Conservation (phyloP, 1,140 invertebrate species). For the Chrysomallon squamiferum region DNA sequence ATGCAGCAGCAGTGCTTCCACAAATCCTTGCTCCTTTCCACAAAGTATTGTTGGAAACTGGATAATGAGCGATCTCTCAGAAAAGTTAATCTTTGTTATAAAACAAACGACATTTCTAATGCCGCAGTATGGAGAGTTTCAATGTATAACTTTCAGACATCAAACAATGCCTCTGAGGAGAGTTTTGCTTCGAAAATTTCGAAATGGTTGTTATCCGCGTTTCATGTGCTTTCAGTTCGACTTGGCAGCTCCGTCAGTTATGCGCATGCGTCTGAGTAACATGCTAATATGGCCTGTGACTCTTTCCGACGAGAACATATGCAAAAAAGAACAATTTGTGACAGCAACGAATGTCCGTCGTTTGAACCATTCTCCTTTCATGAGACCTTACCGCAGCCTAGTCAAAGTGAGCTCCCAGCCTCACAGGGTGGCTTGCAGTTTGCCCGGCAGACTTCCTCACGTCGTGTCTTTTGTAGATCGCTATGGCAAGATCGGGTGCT, state of each 20-base stretch:
- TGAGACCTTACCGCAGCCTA: not conserved
- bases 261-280: not conserved
- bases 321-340: not conserved
- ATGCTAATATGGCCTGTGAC: not conserved
- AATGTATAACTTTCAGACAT: not conserved
- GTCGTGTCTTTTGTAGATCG: not conserved
- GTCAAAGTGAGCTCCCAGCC: not conserved
- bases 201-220: not conserved
- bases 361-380: not conserved
- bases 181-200: not conserved
- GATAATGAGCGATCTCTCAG: not conserved
- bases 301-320: not conserved
- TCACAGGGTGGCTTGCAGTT: not conserved
- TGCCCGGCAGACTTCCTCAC: not conserved
- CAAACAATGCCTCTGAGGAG: not conserved
- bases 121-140: not conserved
- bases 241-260: not conserved
- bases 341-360: not conserved
- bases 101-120: not conserved
- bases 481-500: not conserved
- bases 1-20: not conserved
- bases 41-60: not conserved
- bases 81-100: not conserved
- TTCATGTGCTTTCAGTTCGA: slow-evolving; percentile 1
- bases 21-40: not conserved